Evolutionary conservation across 1,140 invertebrate species (phyloP).

Genomic region (Drosophila hydei): DNA sequence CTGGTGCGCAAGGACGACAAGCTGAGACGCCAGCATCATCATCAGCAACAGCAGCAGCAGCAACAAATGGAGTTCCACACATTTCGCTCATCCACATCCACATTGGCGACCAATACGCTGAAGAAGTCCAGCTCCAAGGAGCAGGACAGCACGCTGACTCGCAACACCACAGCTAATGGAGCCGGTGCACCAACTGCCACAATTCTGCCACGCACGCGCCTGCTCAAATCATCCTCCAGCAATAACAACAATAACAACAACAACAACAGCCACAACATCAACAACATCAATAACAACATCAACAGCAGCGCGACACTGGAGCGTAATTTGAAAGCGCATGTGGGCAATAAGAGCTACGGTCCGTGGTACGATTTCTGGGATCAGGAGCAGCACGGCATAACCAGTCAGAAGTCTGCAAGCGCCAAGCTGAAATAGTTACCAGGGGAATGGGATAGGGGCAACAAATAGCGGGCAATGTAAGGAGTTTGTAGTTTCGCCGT

Average conservation of each 20-base stretch:
- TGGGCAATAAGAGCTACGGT: constrained; percentile 88
- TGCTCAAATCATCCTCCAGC: constrained; percentile 83
- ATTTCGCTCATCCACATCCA: constrained; percentile 77
- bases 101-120: constrained; percentile 56
- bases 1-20: constrained; percentile 86
- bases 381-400: constrained; percentile 73
- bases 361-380: constrained; percentile 95
- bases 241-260: constrained; percentile 61
- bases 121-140: constrained; percentile 71
- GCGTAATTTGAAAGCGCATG: constrained; percentile 63
- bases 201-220: constrained; percentile 89
- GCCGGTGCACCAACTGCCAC: constrained; percentile 83
- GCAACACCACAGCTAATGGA: constrained; percentile 61
- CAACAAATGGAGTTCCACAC: constrained; percentile 85
- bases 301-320: constrained; percentile 72
- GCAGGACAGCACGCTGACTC: constrained; percentile 68
- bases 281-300: constrained; percentile 58
- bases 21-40: constrained; percentile 67
- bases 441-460: constrained; percentile 73
- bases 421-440: constrained; percentile 76
- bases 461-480: not conserved
- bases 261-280: constrained; percentile 31
- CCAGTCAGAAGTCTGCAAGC: constrained; percentile 53
- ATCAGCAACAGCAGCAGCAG: constrained; percentile 80
- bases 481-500: constrained; percentile 74